Conservation (phyloP, 2,888 invertebrate species). For the Epistrophella euchroma region DNA sequence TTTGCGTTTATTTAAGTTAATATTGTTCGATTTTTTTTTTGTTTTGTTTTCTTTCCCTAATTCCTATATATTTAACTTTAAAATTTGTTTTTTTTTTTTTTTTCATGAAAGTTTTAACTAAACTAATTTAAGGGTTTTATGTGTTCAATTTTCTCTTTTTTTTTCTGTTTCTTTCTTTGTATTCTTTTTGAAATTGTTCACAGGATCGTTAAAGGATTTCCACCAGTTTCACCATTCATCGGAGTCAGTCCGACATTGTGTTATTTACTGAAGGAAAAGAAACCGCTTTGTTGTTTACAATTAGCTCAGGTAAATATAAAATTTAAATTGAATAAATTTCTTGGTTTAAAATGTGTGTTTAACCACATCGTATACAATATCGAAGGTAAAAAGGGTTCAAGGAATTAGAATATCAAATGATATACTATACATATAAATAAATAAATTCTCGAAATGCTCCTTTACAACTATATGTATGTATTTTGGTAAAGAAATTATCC, state of each 20-base stretch:
- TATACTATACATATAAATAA: not conserved
- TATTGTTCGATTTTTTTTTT: conserved; percentile 20
- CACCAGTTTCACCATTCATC: conserved; percentile 98
- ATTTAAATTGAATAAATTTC: conserved; percentile 2
- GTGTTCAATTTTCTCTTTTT: conserved; percentile 6
- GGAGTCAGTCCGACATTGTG: conserved; percentile 99
- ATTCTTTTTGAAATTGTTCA: conserved; percentile 77
- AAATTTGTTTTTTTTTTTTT: conserved; percentile 34
- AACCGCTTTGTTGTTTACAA: conserved; percentile 97
- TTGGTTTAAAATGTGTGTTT: not conserved
- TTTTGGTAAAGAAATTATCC: not conserved
- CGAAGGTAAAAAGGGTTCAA: not conserved
- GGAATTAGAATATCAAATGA: not conserved
- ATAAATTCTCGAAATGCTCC: not conserved
- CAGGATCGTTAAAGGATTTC: conserved; percentile 98
- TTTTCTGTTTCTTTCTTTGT: conserved; percentile 16
- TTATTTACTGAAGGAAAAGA: conserved; percentile 97
- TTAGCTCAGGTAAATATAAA: conserved; percentile 89
- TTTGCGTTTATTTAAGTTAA: conserved; percentile 25
- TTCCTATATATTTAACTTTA: conserved; percentile 2
- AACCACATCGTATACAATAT: conserved; percentile 1
- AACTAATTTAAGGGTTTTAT: conserved; percentile 21
- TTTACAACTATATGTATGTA: not conserved
- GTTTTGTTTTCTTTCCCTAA: conserved; percentile 37
- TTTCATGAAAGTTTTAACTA: conserved; percentile 41